Evolutionary conservation across 2,113 vertebrate genomes (phyloP).

Genomic region (Ardeotis arabs): DNA sequence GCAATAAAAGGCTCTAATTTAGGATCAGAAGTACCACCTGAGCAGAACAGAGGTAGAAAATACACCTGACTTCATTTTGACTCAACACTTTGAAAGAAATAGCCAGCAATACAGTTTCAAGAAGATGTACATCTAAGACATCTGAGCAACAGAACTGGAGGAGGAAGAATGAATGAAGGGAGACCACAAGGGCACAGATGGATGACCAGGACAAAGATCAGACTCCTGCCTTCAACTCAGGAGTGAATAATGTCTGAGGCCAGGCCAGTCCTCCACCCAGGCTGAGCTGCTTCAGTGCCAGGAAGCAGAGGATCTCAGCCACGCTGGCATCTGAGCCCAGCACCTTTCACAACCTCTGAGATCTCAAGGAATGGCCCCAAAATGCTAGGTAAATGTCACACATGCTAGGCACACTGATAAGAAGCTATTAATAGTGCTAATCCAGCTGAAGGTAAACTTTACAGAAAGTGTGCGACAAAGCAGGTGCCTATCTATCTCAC

Average conservation of each 20-base stretch:
- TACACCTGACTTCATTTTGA: background rate
- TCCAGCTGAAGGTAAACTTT: background rate
- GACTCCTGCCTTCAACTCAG: background rate
- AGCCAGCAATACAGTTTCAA: background rate
- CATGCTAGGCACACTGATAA: background rate
- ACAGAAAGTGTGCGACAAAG: background rate
- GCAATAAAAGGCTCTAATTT: background rate
- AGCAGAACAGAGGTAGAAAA: background rate
- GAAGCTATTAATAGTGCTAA: background rate
- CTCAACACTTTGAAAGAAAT: background rate
- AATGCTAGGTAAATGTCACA: background rate
- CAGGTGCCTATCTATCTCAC: background rate
- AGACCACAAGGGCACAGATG: background rate
- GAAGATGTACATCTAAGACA: background rate
- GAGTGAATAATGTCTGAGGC: background rate
- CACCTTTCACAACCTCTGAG: background rate
- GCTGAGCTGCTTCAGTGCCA: background rate
- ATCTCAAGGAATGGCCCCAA: background rate
- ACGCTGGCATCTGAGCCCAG: fast-evolving
- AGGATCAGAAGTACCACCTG: background rate
- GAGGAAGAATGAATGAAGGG: background rate
- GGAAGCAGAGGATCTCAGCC: background rate
- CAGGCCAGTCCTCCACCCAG: background rate
- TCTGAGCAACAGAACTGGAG: background rate
- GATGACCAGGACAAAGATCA: background rate